Conservation (phyloP, 1,140 invertebrate species). For the Hetaerina americana region DNA sequence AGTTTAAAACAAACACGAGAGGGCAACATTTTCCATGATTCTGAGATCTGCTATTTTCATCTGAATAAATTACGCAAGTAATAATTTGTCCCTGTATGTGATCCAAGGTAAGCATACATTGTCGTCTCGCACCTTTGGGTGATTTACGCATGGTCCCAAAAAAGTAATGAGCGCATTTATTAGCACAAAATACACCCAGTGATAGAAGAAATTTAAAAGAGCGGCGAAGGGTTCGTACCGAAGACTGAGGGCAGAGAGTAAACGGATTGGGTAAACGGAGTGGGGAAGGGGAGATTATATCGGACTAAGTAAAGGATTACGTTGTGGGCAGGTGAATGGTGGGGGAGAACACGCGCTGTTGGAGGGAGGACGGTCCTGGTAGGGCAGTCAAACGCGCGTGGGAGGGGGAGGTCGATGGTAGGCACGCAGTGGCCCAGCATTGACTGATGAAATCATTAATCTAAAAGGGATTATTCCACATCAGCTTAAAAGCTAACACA, state of each 20-base stretch:
- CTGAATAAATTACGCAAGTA: background rate
- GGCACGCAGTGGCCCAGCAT: background rate
- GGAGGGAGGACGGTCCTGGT: too few relatives aligned
- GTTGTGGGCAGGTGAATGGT: background rate
- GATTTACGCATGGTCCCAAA: background rate
- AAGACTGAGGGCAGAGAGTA: too few relatives aligned
- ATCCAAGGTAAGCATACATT: background rate
- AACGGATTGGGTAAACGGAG: too few relatives aligned
- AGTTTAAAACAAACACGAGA: too few relatives aligned
- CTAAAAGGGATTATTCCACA: background rate
- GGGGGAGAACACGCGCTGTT: background rate
- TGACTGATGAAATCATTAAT: background rate
- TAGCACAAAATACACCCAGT: background rate
- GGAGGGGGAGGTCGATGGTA: too few relatives aligned
- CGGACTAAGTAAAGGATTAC: background rate
- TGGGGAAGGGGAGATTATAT: background rate
- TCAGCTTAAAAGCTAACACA: background rate
- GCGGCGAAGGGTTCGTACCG: background rate
- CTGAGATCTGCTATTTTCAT: too few relatives aligned
- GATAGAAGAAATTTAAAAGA: background rate
- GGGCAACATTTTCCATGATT: too few relatives aligned
- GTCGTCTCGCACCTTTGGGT: background rate
- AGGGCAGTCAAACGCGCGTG: too few relatives aligned
- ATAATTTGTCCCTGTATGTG: background rate
- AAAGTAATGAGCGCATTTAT: background rate